Evolutionary conservation across 2,113 vertebrate species (phyloP), one percentile per base, ranked within the genome.

Genomic region (Callionymus lyra): DNA sequence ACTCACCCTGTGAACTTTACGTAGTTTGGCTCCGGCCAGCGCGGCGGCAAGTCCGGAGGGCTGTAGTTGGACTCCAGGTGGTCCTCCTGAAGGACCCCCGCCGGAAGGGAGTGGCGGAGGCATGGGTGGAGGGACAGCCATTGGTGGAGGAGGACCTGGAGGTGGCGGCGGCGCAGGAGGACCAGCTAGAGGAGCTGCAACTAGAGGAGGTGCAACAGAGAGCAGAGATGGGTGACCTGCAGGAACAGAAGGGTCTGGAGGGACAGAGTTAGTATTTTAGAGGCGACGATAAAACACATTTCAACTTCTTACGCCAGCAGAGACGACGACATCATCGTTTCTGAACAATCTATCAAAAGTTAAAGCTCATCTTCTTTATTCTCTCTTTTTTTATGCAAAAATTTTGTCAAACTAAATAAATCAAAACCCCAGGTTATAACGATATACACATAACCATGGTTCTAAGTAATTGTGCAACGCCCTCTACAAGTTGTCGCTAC

Each of bases 11-110:
- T 92, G 90, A 9, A 94, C 93, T 87, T 90, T 92, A 46, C 95
- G 90, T 41, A 98, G 86, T 85, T 98, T 98, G 81, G 95, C 95
- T 75, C 94, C 93, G 32, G 95, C 94, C 79, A 98, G 79, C 14
- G 94, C 94, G 0, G 94, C 94, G 1, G 94, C 94, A 35, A 98
- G 86, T 57, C 94, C 94, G 6, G 93, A 91, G 62, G 93, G 90
- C 63, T 79, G 77, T n/a, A 61, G 68, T 55, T 77, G 72, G 59
- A 82, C 71, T 31, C 91, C 91, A 0, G 90, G 91, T 1, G 81
- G 75, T 12, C 70, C 80, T 34, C 74, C 50, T 2, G 84, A 86
- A 36, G 83, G 83, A 18, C 87, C 82, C 2, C 81, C 85, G 1
- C 90, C 83, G 0, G 76, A 69, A 0, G 93, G 93, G 71, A 94